Evolutionary conservation across 2,797 vertebrate genomes (phyloP), one percentile per base, ranked within the genome.

Genomic region (Falco cherrug): DNA sequence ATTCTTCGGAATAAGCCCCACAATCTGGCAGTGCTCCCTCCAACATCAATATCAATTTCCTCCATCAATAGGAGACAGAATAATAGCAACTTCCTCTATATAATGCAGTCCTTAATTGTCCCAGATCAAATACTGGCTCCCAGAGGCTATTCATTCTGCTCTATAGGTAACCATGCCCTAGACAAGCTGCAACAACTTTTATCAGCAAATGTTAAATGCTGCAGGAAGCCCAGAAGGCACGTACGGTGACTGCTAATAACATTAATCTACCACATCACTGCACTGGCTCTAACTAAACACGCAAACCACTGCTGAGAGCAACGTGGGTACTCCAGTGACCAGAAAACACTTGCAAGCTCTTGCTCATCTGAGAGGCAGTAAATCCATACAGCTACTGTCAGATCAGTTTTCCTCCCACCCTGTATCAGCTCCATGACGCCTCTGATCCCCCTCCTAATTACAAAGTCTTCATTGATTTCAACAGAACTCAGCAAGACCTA

Each of bases 21-120:
- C 65, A 25, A 28, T 29, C 84, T 78, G 76, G 89, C 90, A 85
- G 71, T 5, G 64, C 65, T 89, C 47, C 73, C 70, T 92, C 86
- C 81, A 68, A 85, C 87, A 96, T 91, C 92, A 89, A 33, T 80
- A 97, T 78, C 92, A 56, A 95, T 93, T 94, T 95, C 76, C 76
- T 92, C 50, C 59, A 88, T 65, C 84, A 83, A 92, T 50, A 89
- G 89, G 73, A 95, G 90, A 85, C 76, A 83, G 65, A 91, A 87
- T 77, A 95, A 87, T 39, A 95, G 86, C 54, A 80, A 63, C 73
- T 94, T 96, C 90, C 87, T 81, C 51, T 64, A 64, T 25, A 48
- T 68, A 89, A 93, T 43, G 45, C 41, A 87, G 63, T 59, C 69
- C 16, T 92, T 94, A 93, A 91, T 76, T 71, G 69, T 74, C 73